Evolutionary conservation across 2,113 vertebrate genomes (phyloP).

Genomic region (Mustela lutreola): DNA sequence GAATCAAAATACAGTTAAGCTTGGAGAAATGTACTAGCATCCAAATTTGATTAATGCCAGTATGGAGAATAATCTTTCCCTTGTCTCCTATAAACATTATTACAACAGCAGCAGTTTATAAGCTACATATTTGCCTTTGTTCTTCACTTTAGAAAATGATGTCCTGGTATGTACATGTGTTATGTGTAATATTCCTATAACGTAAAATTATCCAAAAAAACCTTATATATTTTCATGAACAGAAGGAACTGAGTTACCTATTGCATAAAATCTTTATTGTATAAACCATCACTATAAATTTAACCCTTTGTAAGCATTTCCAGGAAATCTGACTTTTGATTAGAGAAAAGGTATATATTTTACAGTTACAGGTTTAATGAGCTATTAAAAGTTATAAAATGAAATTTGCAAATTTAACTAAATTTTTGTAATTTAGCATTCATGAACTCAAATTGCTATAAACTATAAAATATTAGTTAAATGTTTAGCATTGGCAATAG

Average conservation of each 20-base stretch:
- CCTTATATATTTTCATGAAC: background rate
- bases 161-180: background rate
- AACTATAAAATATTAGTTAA: background rate
- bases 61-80: constrained; percentile 35
- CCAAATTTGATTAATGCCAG: constrained; percentile 48
- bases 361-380: background rate
- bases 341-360: background rate
- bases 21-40: constrained; percentile 54
- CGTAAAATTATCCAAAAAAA: background rate
- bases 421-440: background rate
- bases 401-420: background rate
- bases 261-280: background rate
- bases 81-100: constrained; percentile 35
- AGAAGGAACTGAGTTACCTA: background rate
- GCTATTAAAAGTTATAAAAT: background rate
- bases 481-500: background rate
- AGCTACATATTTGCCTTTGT: background rate
- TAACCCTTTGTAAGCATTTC: background rate
- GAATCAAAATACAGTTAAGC: constrained; percentile 41
- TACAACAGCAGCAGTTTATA: constrained; percentile 13
- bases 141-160: constrained; percentile 54
- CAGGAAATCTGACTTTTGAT: background rate
- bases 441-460: background rate
- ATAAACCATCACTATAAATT: constrained; percentile 14
- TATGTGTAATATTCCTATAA: background rate